Percentiles rank a stretch among this genome's conserved stretches.
Evolutionary conservation across 1,140 invertebrate genomes (phyloP).

Genomic region (Drosophila serrata): DNA sequence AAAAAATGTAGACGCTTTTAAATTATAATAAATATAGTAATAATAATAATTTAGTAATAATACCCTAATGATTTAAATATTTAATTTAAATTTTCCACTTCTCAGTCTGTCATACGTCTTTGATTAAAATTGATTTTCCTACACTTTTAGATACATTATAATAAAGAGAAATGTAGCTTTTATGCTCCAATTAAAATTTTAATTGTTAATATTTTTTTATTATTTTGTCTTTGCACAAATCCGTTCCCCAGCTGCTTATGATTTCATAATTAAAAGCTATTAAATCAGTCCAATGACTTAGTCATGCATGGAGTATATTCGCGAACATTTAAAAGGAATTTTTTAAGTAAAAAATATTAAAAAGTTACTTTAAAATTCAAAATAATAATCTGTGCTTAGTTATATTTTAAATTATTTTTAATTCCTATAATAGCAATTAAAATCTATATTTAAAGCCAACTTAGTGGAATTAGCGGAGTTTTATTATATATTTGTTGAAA

Average conservation of each 20-base stretch:
- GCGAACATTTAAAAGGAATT: background rate
- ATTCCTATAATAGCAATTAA: too few relatives aligned
- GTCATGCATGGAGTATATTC: background rate
- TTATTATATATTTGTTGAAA: background rate
- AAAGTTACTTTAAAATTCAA: background rate
- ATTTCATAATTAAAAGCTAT: slow-evolving; percentile 5
- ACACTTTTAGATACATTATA: background rate
- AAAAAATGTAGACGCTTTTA: too few relatives aligned
- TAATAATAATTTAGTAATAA: background rate
- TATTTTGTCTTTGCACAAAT: background rate
- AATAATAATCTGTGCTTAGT: too few relatives aligned
- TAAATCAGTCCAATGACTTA: background rate
- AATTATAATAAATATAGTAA: too few relatives aligned
- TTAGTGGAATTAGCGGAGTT: background rate
- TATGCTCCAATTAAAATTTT: background rate
- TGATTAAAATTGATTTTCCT: background rate
- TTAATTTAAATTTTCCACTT: background rate
- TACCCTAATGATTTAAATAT: too few relatives aligned
- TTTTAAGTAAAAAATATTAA: background rate
- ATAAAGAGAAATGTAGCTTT: background rate
- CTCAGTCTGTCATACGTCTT: background rate
- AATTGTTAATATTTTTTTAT: background rate
- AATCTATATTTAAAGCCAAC: background rate
- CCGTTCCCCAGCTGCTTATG: background rate
- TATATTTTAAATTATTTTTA: background rate